These are phyloP conservation scores for Tragelaphus strepsiceros DNA, from an alignment of 2,113 vertebrate species.

Conservation along the genomic window DNA sequence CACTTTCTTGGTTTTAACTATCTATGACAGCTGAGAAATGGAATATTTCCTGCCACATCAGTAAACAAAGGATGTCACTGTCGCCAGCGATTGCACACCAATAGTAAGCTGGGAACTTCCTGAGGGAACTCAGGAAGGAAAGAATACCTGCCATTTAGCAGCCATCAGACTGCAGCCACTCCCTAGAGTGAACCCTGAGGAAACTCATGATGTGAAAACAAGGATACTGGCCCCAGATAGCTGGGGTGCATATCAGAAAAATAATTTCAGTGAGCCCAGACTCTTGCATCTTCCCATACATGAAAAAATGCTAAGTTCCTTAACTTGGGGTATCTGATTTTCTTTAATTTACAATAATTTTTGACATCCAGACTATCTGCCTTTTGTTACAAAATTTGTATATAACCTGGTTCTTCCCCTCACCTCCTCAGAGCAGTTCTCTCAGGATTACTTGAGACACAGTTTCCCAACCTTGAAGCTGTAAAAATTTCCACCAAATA, in stretches of 20 bases:
- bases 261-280: background rate
- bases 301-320: background rate
- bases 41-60: background rate
- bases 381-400: background rate
- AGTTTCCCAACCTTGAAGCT: background rate
- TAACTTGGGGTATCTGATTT: background rate
- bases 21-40: background rate
- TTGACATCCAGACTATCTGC: background rate
- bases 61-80: background rate
- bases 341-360: background rate
- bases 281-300: background rate
- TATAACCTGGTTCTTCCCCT: background rate
- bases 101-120: background rate
- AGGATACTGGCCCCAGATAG: background rate
- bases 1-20: background rate
- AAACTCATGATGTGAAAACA: background rate
- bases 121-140: background rate
- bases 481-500: background rate
- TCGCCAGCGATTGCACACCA: background rate
- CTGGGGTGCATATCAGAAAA: background rate
- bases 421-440: background rate
- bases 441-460: background rate
- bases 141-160: background rate
- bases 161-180: background rate
- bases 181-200: background rate